phyloP scores from a whole-genome alignment of 2,113 vertebrate species.

The Myiopsitta monachus region DNA sequence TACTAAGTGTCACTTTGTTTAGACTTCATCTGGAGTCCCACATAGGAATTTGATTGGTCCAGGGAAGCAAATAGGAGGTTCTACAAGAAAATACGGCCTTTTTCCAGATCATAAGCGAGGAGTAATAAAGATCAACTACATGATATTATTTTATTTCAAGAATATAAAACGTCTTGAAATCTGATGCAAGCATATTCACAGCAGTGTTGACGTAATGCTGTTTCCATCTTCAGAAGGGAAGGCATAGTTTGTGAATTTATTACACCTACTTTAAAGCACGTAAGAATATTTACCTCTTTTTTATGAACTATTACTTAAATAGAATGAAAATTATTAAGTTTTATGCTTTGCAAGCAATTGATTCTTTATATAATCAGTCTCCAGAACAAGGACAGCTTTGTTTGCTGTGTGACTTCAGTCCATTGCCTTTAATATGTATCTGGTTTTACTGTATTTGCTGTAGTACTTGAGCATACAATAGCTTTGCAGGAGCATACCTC shows the following conservation, averaged over 20 bases:
- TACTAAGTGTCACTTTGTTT: background rate
- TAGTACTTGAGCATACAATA: background rate
- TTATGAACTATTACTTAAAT: background rate
- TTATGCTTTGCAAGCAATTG: background rate
- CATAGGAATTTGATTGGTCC: background rate
- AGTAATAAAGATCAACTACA: background rate
- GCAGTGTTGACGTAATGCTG: background rate
- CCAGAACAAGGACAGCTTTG: background rate
- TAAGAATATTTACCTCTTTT: background rate
- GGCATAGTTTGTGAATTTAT: background rate
- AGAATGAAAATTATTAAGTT: background rate
- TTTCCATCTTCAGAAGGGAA: background rate
- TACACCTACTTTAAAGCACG: background rate
- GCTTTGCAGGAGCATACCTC: background rate
- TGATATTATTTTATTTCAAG: background rate
- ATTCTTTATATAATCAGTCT: background rate
- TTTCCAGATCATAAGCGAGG: background rate
- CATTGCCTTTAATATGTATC: background rate
- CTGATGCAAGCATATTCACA: background rate
- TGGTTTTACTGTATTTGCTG: background rate
- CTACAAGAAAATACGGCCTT: rapidly evolving
- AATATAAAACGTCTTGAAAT: background rate
- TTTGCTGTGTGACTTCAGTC: background rate
- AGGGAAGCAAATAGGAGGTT: background rate
- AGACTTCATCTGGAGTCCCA: background rate